Conservation (phyloP, 2,888 invertebrate genomes). For the Ophonus ardosiacus region DNA sequence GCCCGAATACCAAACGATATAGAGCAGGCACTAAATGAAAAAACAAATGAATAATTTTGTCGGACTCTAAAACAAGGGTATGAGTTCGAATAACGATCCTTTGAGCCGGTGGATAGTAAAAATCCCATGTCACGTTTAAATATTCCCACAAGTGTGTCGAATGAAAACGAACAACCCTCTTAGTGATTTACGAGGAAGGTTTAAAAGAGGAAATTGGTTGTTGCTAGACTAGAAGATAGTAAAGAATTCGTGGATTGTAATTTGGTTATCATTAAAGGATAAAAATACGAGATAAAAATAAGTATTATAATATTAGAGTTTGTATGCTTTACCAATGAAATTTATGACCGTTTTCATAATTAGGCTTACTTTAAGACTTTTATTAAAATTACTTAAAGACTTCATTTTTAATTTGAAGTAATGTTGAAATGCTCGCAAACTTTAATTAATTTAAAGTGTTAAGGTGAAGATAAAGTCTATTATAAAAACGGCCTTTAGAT, state of each 20-base stretch:
- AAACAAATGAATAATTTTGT: not conserved
- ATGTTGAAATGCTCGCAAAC: too few relatives aligned
- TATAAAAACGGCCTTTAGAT: too few relatives aligned
- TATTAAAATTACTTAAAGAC: too few relatives aligned
- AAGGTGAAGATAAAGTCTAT: too few relatives aligned
- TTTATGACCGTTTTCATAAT: too few relatives aligned
- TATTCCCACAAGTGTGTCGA: constrained; percentile 43
- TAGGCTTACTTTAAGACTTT: too few relatives aligned
- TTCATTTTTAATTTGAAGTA: too few relatives aligned
- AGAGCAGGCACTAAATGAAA: constrained; percentile 23
- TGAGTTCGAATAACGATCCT: constrained; percentile 12
- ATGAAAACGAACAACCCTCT: constrained; percentile 36
- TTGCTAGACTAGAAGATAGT: constrained; percentile 1
- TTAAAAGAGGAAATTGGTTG: constrained; percentile 1
- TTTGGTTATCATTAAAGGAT: not conserved
- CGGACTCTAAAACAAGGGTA: constrained; percentile 13
- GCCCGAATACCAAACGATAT: constrained; percentile 15
- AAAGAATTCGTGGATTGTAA: constrained; percentile 33
- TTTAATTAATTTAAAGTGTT: too few relatives aligned
- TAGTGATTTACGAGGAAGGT: constrained; percentile 37
- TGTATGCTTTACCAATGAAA: too few relatives aligned
- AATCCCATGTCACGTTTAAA: constrained; percentile 25
- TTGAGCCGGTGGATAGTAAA: not conserved
- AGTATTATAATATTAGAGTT: too few relatives aligned
- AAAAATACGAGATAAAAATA: too few relatives aligned